Evolutionary conservation across 2,113 vertebrate species (phyloP).

Genomic region (Ictalurus furcatus): DNA sequence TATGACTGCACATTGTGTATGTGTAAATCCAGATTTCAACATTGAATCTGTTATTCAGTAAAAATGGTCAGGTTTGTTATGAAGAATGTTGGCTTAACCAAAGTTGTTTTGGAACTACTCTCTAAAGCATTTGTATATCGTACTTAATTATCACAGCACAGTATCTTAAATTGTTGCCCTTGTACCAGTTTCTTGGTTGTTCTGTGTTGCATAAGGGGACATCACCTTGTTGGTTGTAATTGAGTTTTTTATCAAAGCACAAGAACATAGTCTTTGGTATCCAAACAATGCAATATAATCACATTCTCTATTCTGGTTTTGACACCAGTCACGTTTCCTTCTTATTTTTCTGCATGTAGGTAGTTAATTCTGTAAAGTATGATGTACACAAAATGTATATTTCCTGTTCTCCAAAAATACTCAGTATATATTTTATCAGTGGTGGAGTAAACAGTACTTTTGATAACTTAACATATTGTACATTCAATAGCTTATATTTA

Average conservation of each 20-base stretch:
- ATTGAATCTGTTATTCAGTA: not conserved
- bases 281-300: slow-evolving; percentile 51
- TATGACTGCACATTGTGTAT: not conserved
- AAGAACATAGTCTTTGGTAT: slow-evolving; percentile 51
- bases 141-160: not conserved
- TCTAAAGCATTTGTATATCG: slow-evolving; percentile 20
- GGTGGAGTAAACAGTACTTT: slow-evolving; percentile 34
- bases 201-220: slow-evolving; percentile 34
- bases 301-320: slow-evolving; percentile 40
- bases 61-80: not conserved
- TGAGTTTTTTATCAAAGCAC: slow-evolving; percentile 43
- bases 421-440: slow-evolving; percentile 46
- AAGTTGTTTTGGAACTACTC: slow-evolving; percentile 40
- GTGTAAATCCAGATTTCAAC: not conserved
- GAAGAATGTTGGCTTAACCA: slow-evolving; percentile 31
- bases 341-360: slow-evolving; percentile 25
- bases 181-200: slow-evolving; percentile 6
- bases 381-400: slow-evolving; percentile 41
- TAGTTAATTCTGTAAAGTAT: slow-evolving; percentile 26
- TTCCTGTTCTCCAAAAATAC: slow-evolving; percentile 11
- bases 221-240: slow-evolving; percentile 41
- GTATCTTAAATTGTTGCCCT: slow-evolving; percentile 5
- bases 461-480: slow-evolving; percentile 40
- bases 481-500: slow-evolving; percentile 41
- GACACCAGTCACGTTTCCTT: slow-evolving; percentile 25